Evolutionary conservation across 2,113 vertebrate species (phyloP), one percentile per base, ranked within the genome.

Genomic region (Eupsittula cactorum): DNA sequence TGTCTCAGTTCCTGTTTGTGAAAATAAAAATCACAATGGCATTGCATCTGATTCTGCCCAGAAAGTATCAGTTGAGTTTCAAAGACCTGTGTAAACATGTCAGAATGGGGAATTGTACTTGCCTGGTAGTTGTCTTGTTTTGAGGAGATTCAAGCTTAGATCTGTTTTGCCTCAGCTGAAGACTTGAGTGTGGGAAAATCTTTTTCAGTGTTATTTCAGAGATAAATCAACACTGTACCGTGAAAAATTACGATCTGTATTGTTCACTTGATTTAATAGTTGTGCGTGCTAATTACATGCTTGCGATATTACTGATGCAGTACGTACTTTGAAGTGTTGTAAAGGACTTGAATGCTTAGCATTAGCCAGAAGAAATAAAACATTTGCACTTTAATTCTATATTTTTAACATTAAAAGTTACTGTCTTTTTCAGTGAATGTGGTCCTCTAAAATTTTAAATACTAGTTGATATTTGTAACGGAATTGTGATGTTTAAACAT

Each of bases 371-470:
- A 70, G 52, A 93, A 73, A 91, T 47, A 79, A 92, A 90, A 52
- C 5, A 81, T 81, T 82, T 91, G 75, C 79, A 60, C 41, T 92
- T 65, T 65, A 74, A 70, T 41, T 90, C 33, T 76, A 2, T 17
- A 18, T 93, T 91, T 90, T 92, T 83, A 77, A 87, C 35, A 60
- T 91, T 70, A 88, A 53, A 88, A 80, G 7, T 89, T 91, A 33
- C 35, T 70, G 8, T 13, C 8, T 42, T 83, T 90, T 79, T 42
- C 47, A n/a, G 17, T 62, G 29, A 74, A 33, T 69, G 27, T 33
- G 29, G 42, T 64, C 53, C 87, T 80, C 52, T 77, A 42, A 77
- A 93, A 75, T 50, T 57, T 81, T 24, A 88, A 80, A 86, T 90
- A 42, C 23, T 80, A 44, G 23, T 68, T 70, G 59, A 53, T 67